Evolutionary conservation across 2,113 vertebrate species (phyloP).

Genomic region (Menidia beryllina): DNA sequence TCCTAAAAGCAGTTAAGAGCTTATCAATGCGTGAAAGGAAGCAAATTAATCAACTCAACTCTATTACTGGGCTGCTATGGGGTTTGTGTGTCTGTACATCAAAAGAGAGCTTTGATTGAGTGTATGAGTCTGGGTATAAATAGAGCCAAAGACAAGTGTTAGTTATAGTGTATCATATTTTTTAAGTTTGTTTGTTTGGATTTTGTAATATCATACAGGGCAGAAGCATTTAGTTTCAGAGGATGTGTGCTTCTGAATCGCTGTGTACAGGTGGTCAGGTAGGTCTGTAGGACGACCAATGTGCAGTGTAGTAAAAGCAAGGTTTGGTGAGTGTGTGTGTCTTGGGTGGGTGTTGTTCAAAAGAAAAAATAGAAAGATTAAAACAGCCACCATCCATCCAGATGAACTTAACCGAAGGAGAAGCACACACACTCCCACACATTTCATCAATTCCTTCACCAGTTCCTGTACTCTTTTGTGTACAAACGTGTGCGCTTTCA

Average conservation of each 20-base stretch:
- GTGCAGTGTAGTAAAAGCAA: constrained; percentile 61
- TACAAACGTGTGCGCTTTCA: constrained; percentile 34
- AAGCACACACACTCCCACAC: constrained; percentile 36
- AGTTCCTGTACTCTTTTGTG: constrained; percentile 58
- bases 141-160: background rate
- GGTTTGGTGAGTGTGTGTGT: constrained; percentile 42
- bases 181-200: constrained; percentile 12
- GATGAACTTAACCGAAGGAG: constrained; percentile 57
- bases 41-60: constrained; percentile 83
- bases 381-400: constrained; percentile 69
- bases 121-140: constrained; percentile 13
- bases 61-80: constrained; percentile 58
- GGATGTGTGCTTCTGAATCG: constrained; percentile 50
- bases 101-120: background rate
- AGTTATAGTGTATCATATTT: constrained; percentile 7
- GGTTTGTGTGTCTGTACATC: constrained; percentile 38
- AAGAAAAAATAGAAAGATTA: constrained; percentile 59
- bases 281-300: constrained; percentile 63
- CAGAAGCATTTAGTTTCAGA: constrained; percentile 21
- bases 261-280: constrained; percentile 76
- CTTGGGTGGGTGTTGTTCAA: constrained; percentile 51
- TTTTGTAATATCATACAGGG: constrained; percentile 1
- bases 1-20: constrained; percentile 83
- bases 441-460: constrained; percentile 46
- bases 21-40: constrained; percentile 85